These are phyloP conservation scores for Apis dorsata DNA, from an alignment of 1,140 invertebrate genomes.

Conservation along the genomic window DNA sequence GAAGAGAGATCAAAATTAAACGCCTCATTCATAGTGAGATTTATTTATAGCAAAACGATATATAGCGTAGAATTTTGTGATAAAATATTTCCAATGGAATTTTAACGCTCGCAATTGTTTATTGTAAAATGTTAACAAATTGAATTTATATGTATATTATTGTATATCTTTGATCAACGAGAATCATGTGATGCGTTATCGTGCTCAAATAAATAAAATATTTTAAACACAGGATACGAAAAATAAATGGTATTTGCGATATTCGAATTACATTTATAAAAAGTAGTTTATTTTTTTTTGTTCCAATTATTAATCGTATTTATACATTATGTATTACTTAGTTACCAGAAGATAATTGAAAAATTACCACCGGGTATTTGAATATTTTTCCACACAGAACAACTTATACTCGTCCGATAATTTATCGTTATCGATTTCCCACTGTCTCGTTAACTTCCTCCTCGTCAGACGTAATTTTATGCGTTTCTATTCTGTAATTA, in stretches of 20 bases:
- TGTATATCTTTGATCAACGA: neutral
- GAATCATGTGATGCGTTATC: neutral
- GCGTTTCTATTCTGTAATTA: constrained; percentile 58
- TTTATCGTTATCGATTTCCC: constrained; percentile 3
- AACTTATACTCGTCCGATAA: neutral
- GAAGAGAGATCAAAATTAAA: constrained; percentile 25
- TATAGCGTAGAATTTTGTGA: constrained; percentile 37
- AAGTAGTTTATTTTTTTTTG: neutral
- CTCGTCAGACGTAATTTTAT: neutral
- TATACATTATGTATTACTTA: neutral
- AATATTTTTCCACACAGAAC: neutral
- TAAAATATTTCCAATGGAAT: constrained; percentile 14
- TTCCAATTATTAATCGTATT: neutral
- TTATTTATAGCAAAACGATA: constrained; percentile 22
- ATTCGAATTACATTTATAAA: neutral
- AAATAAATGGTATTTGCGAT: neutral
- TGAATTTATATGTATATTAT: constrained; percentile 2
- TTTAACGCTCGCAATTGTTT: constrained; percentile 13
- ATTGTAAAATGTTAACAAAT: constrained; percentile 2
- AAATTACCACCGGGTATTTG: constrained; percentile 16
- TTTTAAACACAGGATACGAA: neutral
- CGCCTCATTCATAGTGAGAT: constrained; percentile 34
- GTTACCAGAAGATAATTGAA: constrained; percentile 2
- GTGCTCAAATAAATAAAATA: neutral
- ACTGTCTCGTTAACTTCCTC: neutral